Base-by-base conservation (phyloP, 2,113 vertebrate species). In the Ursus arctos region DNA sequence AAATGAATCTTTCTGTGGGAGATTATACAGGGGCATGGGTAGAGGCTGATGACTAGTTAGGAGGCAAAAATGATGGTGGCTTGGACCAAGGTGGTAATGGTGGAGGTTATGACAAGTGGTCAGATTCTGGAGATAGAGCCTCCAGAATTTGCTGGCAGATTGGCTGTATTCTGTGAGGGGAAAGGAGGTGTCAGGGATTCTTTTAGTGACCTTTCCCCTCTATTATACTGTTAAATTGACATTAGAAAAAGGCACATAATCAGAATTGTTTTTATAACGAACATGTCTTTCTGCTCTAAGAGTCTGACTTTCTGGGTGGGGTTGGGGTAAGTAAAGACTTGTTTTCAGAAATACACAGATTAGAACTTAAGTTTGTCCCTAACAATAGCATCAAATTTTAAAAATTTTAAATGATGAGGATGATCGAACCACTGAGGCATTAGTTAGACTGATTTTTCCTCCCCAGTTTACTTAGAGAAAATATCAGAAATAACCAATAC, bases 261-360 rank as follows among this genome's bases (percentile, higher is more conserved):
- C 28, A 49, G 31, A 76, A 79, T 92, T 79, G n/a, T 51, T 94
- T 96, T 65, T 85, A 80, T 63, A 87, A 63, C 76, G 57, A 87
- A 47, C 3, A 31, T 8, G 57, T 6, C 9, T 40, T 94, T 71
- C 6, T 76, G 7, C 63, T 85, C 5, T 80, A 16, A 57, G 22
- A 89, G 59, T 92, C 18, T 90, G 79, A 74, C 33, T 85, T 74
- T 80, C 47, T 26, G 10, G 3, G 19, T n/a, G 8, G 33, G 2
- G 18, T 33, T 36, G 33, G 8, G 19, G 11, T 7, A 43, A 59
- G 13, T 21, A 7, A 87, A 31, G 28, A n/a, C 63, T 74, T 65
- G 6, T 24, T 53, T 91, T 71, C 2, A 86, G 74, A 87, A 83
- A 65, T 71, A 49, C 13, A 16, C 49, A 67, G 13, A 49, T 83